Percentiles rank a stretch among this genome's conserved stretches.
Conservation (phyloP, 1,140 invertebrate species). For the Bombyx mori region ASM3026992v2 NC_085122.1:8870001-8870500, state of each 20-base stretch:
- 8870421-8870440: conserved; percentile 20
- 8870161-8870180: conserved; percentile 2
- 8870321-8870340: conserved; percentile 45
- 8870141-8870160: neutral
- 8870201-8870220: conserved; percentile 41
- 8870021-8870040: too few relatives aligned
- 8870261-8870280: conserved; percentile 23
- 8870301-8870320: conserved; percentile 51
- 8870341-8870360: conserved; percentile 42
- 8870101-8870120: neutral
- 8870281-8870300: conserved; percentile 14
- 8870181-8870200: conserved; percentile 51
- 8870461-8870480: too few relatives aligned
- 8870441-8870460: too few relatives aligned
- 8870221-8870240: conserved; percentile 53
- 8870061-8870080: too few relatives aligned
- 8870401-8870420: conserved; percentile 52
- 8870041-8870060: too few relatives aligned
- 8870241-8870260: conserved; percentile 41
- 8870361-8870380: conserved; percentile 44
- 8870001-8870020: too few relatives aligned
- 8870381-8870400: conserved; percentile 44
- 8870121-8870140: neutral
- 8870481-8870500: too few relatives aligned
- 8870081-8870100: too few relatives aligned